Evolutionary conservation across 1,140 invertebrate genomes (phyloP).

Genomic region (Eumaeus atala): DNA sequence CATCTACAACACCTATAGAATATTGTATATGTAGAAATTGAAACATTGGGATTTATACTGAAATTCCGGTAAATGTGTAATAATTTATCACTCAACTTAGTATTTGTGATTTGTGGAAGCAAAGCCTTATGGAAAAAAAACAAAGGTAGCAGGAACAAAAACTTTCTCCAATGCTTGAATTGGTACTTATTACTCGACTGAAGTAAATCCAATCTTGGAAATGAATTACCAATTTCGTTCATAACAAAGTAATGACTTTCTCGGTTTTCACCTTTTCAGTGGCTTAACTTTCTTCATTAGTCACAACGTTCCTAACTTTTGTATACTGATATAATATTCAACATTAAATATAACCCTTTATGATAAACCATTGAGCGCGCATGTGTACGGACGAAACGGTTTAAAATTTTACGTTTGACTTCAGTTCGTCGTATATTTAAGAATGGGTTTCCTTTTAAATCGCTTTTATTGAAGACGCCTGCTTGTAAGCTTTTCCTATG

Average conservation of each 20-base stretch:
- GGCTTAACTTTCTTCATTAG: constrained; percentile 9
- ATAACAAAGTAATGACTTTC: background rate
- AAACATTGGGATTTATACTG: too few species aligned
- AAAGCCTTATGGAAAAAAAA: constrained; percentile 1
- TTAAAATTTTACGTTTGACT: background rate
- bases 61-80: too few species aligned
- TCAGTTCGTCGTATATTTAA: background rate
- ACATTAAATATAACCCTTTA: background rate
- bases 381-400: background rate
- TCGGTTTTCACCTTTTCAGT: background rate
- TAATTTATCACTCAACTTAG: too few species aligned
- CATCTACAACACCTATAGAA: too few species aligned
- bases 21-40: too few species aligned
- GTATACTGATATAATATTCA: constrained; percentile 6
- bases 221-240: constrained; percentile 10
- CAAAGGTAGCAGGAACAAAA: background rate
- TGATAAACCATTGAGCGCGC: background rate
- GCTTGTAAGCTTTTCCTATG: too few species aligned
- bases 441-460: too few species aligned
- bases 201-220: constrained; percentile 4
- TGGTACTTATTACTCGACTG: constrained; percentile 6
- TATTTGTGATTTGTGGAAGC: background rate
- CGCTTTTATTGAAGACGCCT: too few species aligned
- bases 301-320: background rate
- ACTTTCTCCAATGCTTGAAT: constrained; percentile 1